phyloP scores from a whole-genome alignment of 2,113 vertebrate genomes.

The Eulacestoma nigropectus region DNA sequence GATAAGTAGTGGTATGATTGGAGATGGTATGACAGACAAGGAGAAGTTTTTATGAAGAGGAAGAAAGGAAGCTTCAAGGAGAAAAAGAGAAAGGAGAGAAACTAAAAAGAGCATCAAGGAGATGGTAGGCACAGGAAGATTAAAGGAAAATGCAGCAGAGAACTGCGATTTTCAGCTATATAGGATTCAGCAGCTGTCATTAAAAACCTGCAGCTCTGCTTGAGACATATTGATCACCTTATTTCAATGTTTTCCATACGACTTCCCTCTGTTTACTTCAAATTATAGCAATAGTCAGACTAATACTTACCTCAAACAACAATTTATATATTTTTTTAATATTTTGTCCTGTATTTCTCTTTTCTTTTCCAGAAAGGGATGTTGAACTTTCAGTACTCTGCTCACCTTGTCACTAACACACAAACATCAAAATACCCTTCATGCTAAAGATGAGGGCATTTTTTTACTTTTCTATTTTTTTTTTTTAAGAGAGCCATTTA shows the following conservation, averaged over 20 bases:
- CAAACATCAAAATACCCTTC: background rate
- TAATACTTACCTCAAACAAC: background rate
- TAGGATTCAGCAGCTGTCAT: slow-evolving; percentile 28
- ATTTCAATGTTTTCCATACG: background rate
- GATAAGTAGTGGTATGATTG: background rate
- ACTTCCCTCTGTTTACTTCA: background rate
- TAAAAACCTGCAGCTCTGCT: slow-evolving; percentile 4
- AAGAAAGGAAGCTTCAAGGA: slow-evolving; percentile 6
- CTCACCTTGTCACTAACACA: background rate
- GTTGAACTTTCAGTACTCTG: background rate
- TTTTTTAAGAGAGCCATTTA: background rate
- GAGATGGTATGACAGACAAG: background rate
- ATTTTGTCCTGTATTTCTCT: background rate
- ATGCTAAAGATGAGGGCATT: background rate
- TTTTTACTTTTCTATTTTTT: background rate
- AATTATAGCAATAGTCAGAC: background rate
- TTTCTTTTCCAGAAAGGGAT: background rate
- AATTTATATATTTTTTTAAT: too few relatives aligned
- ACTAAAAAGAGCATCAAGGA: background rate
- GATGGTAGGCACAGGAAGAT: background rate
- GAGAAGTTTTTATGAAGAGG: background rate
- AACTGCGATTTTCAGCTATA: slow-evolving; percentile 18
- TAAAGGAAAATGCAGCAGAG: slow-evolving; percentile 9
- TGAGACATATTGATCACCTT: background rate
- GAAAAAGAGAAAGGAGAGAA: background rate